Percentiles rank a stretch among this genome's conserved stretches.
These are phyloP conservation scores for Acestrorhynchus altus DNA, from an alignment of 2,797 vertebrate genomes.

Conservation along the genomic window DNA sequence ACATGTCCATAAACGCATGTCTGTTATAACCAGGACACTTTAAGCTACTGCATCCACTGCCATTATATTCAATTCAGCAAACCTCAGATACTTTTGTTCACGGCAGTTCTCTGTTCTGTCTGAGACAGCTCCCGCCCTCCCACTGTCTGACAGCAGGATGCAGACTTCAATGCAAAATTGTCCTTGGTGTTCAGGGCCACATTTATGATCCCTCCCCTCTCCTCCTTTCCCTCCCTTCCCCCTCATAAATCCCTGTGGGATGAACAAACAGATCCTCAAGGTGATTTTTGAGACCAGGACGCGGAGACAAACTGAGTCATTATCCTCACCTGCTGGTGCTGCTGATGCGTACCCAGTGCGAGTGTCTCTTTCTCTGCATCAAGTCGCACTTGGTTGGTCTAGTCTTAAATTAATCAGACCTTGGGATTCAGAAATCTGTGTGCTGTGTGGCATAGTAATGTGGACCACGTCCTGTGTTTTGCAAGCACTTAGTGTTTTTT, in stretches of 20 bases:
- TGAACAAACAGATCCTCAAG: conserved; percentile 44
- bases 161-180: conserved; percentile 4
- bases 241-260: conserved; percentile 46
- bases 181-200: conserved; percentile 17
- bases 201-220: conserved; percentile 38
- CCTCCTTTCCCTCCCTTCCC: background rate
- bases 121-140: background rate
- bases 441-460: background rate
- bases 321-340: background rate
- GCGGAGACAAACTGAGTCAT: too few species aligned
- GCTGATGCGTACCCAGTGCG: background rate
- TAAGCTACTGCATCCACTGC: background rate
- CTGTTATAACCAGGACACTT: background rate
- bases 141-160: background rate
- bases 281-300: conserved; percentile 47
- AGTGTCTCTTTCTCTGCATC: background rate
- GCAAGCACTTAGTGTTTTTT: too few species aligned
- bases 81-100: background rate
- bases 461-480: background rate
- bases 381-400: background rate
- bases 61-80: background rate
- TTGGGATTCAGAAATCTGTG: background rate
- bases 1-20: too few species aligned
- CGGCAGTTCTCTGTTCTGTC: background rate
- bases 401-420: background rate